phyloP scores from a whole-genome alignment of 2,888 invertebrate genomes.

The Pterostichus madidus region DNA sequence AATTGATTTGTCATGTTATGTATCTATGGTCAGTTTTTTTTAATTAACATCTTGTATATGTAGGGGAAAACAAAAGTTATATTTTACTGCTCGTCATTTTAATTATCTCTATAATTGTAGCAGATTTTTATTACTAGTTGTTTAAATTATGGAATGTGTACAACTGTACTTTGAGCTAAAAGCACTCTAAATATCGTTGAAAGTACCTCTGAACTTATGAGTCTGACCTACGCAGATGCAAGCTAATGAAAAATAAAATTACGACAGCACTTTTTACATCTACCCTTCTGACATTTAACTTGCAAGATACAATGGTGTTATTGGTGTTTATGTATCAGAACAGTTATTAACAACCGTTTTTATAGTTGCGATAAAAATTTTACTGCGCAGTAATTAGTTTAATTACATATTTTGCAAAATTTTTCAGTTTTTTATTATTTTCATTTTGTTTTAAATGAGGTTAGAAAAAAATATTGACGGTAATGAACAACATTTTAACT shows the following conservation, averaged over 20 bases:
- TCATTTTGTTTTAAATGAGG: not conserved
- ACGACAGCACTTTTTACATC: conserved; percentile 23
- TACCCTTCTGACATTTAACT: conserved; percentile 38
- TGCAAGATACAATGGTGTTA: conserved; percentile 12
- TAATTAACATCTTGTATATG: no score
- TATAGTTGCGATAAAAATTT: conserved; percentile 28
- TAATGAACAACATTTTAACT: not conserved
- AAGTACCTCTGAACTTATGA: no score
- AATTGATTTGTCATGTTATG: no score
- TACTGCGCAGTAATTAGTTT: conserved; percentile 30
- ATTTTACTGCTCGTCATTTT: no score
- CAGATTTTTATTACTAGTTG: no score
- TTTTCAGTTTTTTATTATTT: not conserved
- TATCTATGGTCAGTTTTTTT: no score
- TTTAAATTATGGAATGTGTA: no score
- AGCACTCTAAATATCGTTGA: no score
- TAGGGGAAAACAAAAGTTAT: no score
- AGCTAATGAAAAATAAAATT: not conserved
- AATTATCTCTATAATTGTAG: no score
- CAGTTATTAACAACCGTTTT: conserved; percentile 32
- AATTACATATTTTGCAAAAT: conserved; percentile 12
- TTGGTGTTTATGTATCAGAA: conserved; percentile 16
- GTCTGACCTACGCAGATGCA: no score
- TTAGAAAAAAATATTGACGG: not conserved
- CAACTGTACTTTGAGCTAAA: no score